Conservation (phyloP, 30 jellyfish, hydroid and myxozoan genomes). For the Pelagia noctiluca region DNA sequence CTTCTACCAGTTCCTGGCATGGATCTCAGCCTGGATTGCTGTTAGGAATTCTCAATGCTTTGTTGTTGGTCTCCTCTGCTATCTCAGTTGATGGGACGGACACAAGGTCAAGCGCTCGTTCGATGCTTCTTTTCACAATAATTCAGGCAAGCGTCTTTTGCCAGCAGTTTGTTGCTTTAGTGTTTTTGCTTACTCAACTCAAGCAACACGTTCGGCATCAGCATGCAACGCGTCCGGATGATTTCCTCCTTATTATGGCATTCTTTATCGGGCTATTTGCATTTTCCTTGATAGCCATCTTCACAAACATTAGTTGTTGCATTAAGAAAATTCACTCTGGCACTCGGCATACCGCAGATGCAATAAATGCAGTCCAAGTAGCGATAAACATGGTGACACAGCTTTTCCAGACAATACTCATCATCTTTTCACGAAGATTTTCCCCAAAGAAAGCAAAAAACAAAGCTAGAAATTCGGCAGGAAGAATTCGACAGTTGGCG, state of each 20-base stretch:
- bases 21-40: slow-evolving; percentile 32
- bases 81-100: slow-evolving; percentile 9
- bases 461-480: neutral
- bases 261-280: neutral
- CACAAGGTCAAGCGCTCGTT: neutral
- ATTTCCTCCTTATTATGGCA: neutral
- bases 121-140: neutral
- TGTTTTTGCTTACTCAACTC: neutral
- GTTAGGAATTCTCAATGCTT: neutral
- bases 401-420: slow-evolving; percentile 19
- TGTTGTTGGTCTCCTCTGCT: slow-evolving; percentile 14
- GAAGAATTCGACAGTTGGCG: slow-evolving; percentile 9
- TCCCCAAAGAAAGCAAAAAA: neutral
- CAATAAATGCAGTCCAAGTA: neutral
- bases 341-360: neutral
- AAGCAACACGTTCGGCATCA: neutral
- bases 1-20: too few relatives aligned
- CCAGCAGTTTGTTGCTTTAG: neutral
- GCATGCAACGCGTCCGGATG: neutral
- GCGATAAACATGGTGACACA: neutral
- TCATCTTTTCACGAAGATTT: slow-evolving; percentile 12
- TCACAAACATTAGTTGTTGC: neutral
- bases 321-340: neutral
- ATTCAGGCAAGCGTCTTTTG: neutral
- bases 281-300: neutral